A percentile compares a stretch with the other conserved stretches of the same genome.
Evolutionary conservation across 2,888 invertebrate genomes (phyloP).

Genomic region (Hemistola chrysoprasaria): DNA sequence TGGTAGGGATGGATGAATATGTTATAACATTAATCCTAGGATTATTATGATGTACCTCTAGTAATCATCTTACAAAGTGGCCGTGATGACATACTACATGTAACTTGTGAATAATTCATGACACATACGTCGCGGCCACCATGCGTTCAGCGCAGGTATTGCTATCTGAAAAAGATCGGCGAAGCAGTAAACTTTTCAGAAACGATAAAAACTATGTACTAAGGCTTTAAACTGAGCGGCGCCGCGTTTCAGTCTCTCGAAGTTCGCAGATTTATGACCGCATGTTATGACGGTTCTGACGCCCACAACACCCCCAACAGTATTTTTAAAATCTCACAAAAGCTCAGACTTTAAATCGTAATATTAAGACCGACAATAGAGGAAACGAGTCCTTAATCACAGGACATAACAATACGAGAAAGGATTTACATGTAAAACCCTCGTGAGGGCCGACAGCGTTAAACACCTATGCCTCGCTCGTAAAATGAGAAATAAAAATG

Average conservation of each 20-base stretch:
- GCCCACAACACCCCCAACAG: constrained; percentile 39
- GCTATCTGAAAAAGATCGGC: constrained; percentile 21
- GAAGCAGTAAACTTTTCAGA: constrained; percentile 46
- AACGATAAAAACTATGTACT: constrained; percentile 47
- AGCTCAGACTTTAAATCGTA: constrained; percentile 29
- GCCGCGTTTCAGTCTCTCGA: constrained; percentile 40
- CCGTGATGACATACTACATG: constrained; percentile 23
- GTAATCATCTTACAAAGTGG: constrained; percentile 31
- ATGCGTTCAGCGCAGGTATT: constrained; percentile 7
- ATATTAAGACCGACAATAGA: constrained; percentile 20
- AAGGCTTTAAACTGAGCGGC: constrained; percentile 45
- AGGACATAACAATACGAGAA: constrained; percentile 12
- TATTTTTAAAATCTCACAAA: constrained; percentile 32
- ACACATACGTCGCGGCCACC: constrained; percentile 15
- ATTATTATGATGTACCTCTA: constrained; percentile 27
- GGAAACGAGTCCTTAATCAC: constrained; percentile 20
- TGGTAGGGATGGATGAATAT: constrained; percentile 38
- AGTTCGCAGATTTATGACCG: constrained; percentile 48
- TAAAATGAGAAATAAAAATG: constrained; percentile 40
- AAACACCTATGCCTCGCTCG: constrained; percentile 33
- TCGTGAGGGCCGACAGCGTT: constrained; percentile 27
- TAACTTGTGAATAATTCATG: constrained; percentile 22
- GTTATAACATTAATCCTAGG: constrained; percentile 27
- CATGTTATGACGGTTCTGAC: constrained; percentile 43
- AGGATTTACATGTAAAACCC: constrained; percentile 14